Evolutionary conservation across 2,797 vertebrate species (phyloP), one percentile per base, ranked within the genome.

Genomic region (Spinus pinus): DNA sequence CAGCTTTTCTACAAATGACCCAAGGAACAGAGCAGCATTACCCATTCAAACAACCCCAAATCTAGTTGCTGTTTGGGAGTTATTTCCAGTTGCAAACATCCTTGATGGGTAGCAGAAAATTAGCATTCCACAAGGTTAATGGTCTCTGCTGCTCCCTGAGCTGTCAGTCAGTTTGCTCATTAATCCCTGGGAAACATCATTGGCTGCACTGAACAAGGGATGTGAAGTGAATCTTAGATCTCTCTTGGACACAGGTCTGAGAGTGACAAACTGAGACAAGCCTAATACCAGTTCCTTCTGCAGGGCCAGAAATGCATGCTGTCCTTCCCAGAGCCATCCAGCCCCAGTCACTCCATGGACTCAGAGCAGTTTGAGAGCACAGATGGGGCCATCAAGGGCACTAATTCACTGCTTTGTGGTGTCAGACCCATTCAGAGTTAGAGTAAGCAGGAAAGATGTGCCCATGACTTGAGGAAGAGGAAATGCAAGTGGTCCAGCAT

Each of bases 121-220:
- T 47, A 87, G 64, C 71, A 86, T 87, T 86, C 65, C 44, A 30
- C 75, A 89, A 80, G 72, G 50, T 90, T 80, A 57, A 41, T 75
- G 66, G 72, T 71, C 75, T 85, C 69, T 88, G 65, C 69, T 86
- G 77, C 61, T 90, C 50, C 30, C 51, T 4, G 33, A 82, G 58
- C 57, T 85, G 73, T 84, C 62, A 58, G 66, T 88, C 62, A 58
- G 27, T 49, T 78, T 75, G 23, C 33, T 74, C 78, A 57, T 84
- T 86, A 84, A 71, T 73, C 78, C 69, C 67, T 73, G 37, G 60
- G 47, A 90, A 93, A 81, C 30, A 60, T 28, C 44, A 37, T 21
- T 67, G 51, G 62, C 82, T 90, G 50, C 47, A 51, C 54, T 57
- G 27, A 72, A 69, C 20, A 8, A 39, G 37, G 27, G 22, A 53